These are phyloP conservation scores for Rhodeus uyekii DNA, from an alignment of 2,797 vertebrate genomes.

Conservation along the genomic window DNA sequence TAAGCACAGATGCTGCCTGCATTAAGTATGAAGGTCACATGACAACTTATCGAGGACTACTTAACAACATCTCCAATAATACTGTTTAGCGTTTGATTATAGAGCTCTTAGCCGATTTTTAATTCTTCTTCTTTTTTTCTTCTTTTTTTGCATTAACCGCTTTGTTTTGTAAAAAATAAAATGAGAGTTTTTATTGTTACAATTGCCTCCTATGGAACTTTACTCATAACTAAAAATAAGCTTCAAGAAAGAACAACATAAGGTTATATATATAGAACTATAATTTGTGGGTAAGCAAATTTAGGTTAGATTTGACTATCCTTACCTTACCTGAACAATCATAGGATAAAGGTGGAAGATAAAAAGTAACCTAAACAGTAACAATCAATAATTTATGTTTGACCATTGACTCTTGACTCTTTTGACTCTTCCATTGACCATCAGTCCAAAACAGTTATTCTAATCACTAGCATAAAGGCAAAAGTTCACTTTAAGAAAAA, in stretches of 20 bases:
- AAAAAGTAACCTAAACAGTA: neutral
- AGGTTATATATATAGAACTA: too few species aligned
- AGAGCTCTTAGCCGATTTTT: neutral
- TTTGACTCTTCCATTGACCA: neutral
- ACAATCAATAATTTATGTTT: neutral
- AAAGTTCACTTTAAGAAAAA: neutral
- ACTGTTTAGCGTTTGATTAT: neutral
- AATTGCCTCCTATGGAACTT: neutral
- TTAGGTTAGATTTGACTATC: neutral
- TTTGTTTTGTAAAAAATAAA: neutral
- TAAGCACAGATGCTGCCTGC: neutral
- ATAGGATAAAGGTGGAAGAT: neutral
- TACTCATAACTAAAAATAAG: neutral
- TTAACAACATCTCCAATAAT: neutral
- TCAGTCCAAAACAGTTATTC: neutral
- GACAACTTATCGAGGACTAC: neutral
- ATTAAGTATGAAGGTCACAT: neutral
- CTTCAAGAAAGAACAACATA: neutral
- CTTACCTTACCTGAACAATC: neutral
- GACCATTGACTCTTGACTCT: too few species aligned
- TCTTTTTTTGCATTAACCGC: too few species aligned
- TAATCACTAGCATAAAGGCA: too few species aligned
- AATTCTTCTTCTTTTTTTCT: too few species aligned
- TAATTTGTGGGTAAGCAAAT: too few species aligned
- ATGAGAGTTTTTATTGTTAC: neutral